phyloP scores from a whole-genome alignment of 92 coral and sea anemone species.

The Zoanthus solanderi region DNA sequence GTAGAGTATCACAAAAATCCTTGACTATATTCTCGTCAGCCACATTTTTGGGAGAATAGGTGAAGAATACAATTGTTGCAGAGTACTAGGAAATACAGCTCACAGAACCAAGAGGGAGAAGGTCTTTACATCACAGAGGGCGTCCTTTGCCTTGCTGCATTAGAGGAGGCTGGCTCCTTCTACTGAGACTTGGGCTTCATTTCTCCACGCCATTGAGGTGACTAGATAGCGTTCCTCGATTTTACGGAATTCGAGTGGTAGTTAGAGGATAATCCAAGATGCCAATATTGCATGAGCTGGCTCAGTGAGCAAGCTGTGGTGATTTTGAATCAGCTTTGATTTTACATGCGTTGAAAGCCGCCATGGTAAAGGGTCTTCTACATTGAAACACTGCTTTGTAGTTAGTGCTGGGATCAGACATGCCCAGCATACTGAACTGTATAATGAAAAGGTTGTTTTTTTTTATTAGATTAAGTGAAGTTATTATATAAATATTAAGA shows the following conservation, averaged over 20 bases:
- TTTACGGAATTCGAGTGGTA: constrained; percentile 14
- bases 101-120: neutral
- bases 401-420: constrained; percentile 8
- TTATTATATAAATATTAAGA: no score
- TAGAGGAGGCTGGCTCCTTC: neutral
- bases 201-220: neutral
- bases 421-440: neutral
- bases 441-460: no score
- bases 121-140: neutral
- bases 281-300: constrained; percentile 8
- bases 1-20: no score
- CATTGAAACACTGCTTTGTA: constrained; percentile 34
- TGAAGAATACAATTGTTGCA: no score
- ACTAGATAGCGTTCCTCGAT: constrained; percentile 24
- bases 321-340: constrained; percentile 11
- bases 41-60: no score
- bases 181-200: constrained; percentile 2
- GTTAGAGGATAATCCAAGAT: constrained; percentile 16
- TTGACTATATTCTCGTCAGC: no score
- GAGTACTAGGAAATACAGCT: no score
- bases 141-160: constrained; percentile 17
- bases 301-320: constrained; percentile 9
- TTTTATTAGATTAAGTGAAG: no score
- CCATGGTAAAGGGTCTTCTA: constrained; percentile 29
- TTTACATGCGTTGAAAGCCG: constrained; percentile 29